Base-by-base conservation (phyloP, 2,888 invertebrate genomes). In the Orthosia gothica region DNA sequence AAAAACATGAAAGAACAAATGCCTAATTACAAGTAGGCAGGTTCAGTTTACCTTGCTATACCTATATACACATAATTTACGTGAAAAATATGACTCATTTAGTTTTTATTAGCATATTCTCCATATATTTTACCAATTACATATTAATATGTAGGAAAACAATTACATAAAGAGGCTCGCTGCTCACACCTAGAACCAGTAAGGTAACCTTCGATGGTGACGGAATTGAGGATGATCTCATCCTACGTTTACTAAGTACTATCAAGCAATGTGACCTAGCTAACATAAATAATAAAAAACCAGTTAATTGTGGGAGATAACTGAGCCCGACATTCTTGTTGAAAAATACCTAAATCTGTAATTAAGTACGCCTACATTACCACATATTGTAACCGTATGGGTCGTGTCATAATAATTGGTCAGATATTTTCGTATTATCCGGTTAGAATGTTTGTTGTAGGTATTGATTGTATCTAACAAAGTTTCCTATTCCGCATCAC, bases 161-260 rank as follows among this genome's bases (percentile, higher is more conserved):
- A 73, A 65, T 67, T 69, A 72, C 40, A 74, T 57, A 76, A 70
- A 79, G 70, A 54, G 69, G 67, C 69, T 68, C 79, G 47, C 73
- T 76, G 63, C 65, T 72, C 81, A 57, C 79, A 77, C 59, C 65
- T 69, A 79, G 72, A 87, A 88, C 86, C 83, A 84, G 79, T 72
- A 77, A 61, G 71, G 70, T 78, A 87, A 86, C 89, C 88, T 90
- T 89, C 89, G 72, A 65, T 71, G 64, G 66, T 66, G 84, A 85
- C 85, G 81, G 81, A 88, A 86, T 83, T 84, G 80, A 79, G 64
- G 88, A 90, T 92, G 92, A 92, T 89, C 87, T 92, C 92, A 92
- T 89, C 75, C 79, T 84, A 84, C 84, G 83, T 83, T 85, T 86
- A 86, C 78, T 67, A 81, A 45, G 77, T 76, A 58, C 73, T 74